These are phyloP conservation scores for Leptopilina myrica DNA, from an alignment of 2,888 invertebrate species.

Conservation along the genomic window DNA sequence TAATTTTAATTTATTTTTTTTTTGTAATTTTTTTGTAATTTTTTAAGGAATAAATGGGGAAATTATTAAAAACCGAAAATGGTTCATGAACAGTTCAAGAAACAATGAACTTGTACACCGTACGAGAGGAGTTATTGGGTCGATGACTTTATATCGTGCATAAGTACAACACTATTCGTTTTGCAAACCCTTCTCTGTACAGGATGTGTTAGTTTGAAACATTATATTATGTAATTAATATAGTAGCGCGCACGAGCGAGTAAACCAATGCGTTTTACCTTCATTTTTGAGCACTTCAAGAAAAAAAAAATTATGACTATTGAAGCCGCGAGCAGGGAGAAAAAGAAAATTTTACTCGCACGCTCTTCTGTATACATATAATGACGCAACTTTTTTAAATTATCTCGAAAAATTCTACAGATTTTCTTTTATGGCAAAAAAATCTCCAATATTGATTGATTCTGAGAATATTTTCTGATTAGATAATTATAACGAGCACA, in stretches of 20 bases:
- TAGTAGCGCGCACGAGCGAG: conserved; percentile 55
- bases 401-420: not conserved
- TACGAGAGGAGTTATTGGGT: conserved; percentile 58
- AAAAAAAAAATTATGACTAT: conserved; percentile 1
- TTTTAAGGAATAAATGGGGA: too few relatives aligned
- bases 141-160: conserved; percentile 61
- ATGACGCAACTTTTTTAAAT: conserved; percentile 35
- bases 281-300: not conserved
- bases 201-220: conserved; percentile 70
- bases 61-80: not conserved
- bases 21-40: too few relatives aligned
- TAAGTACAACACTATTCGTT: conserved; percentile 55
- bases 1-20: too few relatives aligned
- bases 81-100: conserved; percentile 43
- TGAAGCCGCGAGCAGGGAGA: not conserved
- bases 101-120: conserved; percentile 55
- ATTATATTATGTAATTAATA: conserved; percentile 63
- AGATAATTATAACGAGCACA: conserved; percentile 7
- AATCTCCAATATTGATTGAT: conserved; percentile 19
- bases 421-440: conserved; percentile 5
- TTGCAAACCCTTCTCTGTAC: conserved; percentile 59
- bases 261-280: conserved; percentile 37
- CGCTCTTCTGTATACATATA: not conserved
- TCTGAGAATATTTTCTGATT: conserved; percentile 9
- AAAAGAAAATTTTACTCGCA: conserved; percentile 9